These are phyloP conservation scores for Drosophila formosana DNA, from an alignment of 2,888 invertebrate species.

Conservation along the genomic window DNA sequence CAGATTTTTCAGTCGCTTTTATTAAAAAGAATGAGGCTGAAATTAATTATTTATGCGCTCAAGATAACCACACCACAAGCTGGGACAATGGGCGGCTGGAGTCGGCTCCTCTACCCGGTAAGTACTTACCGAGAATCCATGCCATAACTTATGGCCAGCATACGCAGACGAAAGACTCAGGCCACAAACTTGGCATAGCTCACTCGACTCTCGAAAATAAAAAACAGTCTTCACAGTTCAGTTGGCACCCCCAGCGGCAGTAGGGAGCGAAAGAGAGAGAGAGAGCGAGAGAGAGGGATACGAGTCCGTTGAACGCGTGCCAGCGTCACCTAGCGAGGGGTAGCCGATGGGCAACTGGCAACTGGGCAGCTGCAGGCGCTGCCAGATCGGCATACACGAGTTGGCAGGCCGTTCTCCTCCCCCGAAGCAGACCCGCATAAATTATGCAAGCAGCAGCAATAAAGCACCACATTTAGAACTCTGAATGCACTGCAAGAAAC, in stretches of 20 bases:
- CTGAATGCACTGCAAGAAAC: slow-evolving; percentile 33
- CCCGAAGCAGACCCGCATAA: slow-evolving; percentile 43
- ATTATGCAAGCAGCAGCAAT: slow-evolving; percentile 60
- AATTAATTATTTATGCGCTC: slow-evolving; percentile 76
- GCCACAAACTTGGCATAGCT: slow-evolving; percentile 61
- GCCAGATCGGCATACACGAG: slow-evolving; percentile 73
- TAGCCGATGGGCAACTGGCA: slow-evolving; percentile 43
- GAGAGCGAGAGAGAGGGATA: background rate
- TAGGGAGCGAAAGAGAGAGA: background rate
- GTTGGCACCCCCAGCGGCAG: slow-evolving; percentile 54
- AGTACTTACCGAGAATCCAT: slow-evolving; percentile 45
- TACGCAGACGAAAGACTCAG: slow-evolving; percentile 51
- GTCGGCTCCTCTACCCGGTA: slow-evolving; percentile 11
- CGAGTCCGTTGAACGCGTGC: slow-evolving; percentile 65
- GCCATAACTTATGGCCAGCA: slow-evolving; percentile 22
- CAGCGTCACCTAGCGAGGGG: slow-evolving; percentile 58
- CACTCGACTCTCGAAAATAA: slow-evolving; percentile 18
- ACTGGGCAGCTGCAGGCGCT: slow-evolving; percentile 73
- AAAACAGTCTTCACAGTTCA: slow-evolving; percentile 68
- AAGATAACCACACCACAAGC: slow-evolving; percentile 45
- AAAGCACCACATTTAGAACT: slow-evolving; percentile 51
- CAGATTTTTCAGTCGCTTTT: slow-evolving; percentile 31
- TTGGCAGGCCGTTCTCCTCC: slow-evolving; percentile 54
- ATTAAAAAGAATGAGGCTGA: slow-evolving; percentile 60
- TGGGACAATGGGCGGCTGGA: slow-evolving; percentile 50